A percentile compares a stretch with the other conserved stretches of the same genome.
These are phyloP conservation scores for Brachionus sp. DNA, from an alignment of 1,140 invertebrate species.

Conservation along the genomic window DNA sequence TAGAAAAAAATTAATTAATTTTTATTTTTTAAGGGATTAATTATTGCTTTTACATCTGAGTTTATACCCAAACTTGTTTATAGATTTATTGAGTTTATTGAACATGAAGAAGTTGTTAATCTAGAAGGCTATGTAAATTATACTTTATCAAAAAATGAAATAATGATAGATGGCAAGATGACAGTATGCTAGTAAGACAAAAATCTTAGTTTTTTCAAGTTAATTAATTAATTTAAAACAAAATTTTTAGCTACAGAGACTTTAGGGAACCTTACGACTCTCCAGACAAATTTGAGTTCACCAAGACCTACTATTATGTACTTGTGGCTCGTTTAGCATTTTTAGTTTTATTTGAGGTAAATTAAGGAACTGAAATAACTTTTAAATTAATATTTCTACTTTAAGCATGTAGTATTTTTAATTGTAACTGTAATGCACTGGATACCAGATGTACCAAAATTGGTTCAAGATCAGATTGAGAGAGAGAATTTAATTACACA, in stretches of 20 bases:
- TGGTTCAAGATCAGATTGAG: conserved; percentile 41
- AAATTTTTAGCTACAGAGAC: conserved; percentile 11
- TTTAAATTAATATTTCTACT: not conserved
- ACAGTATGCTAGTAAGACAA: not conserved
- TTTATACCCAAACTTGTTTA: conserved; percentile 46
- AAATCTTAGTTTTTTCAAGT: not conserved
- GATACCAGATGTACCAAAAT: conserved; percentile 46
- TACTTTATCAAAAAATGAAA: conserved; percentile 24
- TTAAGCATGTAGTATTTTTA: conserved; percentile 42
- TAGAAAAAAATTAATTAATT: not conserved
- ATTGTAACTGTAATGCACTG: conserved; percentile 36
- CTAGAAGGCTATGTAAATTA: conserved; percentile 38
- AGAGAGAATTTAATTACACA: conserved; percentile 45
- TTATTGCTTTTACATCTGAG: conserved; percentile 47
- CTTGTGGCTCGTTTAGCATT: conserved; percentile 43
- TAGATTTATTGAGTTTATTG: conserved; percentile 15
- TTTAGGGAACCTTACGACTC: conserved; percentile 10
- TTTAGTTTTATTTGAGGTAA: conserved; percentile 44
- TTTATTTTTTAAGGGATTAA: conserved; percentile 38
- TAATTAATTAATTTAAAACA: not conserved
- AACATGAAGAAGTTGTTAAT: not conserved
- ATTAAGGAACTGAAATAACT: not conserved
- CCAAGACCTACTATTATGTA: conserved; percentile 31
- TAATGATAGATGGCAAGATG: not conserved
- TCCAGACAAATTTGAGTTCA: not conserved